These are phyloP conservation scores for Antedon mediterranea DNA, from an alignment of 53 echinoderm and acorn worm species.

Conservation along the genomic window DNA sequence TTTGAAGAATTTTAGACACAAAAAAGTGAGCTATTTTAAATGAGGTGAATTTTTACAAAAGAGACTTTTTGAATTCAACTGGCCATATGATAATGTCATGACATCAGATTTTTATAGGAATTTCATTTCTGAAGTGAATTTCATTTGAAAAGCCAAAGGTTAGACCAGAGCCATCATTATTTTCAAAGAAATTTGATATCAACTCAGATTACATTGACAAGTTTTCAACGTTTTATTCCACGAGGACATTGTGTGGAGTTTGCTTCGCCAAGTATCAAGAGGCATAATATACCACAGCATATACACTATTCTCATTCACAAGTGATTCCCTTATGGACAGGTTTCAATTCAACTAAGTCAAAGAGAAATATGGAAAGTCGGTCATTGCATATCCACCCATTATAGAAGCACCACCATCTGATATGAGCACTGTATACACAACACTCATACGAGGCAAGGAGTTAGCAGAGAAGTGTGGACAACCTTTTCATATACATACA, in stretches of 20 bases:
- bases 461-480: constrained; percentile 17
- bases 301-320: not conserved
- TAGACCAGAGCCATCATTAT: constrained; percentile 3
- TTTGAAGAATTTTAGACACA: too few relatives aligned
- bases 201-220: not conserved
- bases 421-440: constrained; percentile 24
- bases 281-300: not conserved
- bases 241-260: not conserved
- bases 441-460: constrained; percentile 8
- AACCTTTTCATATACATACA: constrained; percentile 14
- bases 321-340: constrained; percentile 18
- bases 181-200: not conserved
- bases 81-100: too few relatives aligned
- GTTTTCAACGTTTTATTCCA: not conserved
- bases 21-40: too few relatives aligned
- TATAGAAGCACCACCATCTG: constrained; percentile 17
- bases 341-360: constrained; percentile 10
- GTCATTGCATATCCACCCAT: constrained; percentile 15
- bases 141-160: constrained; percentile 14
- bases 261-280: not conserved
- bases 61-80: too few relatives aligned
- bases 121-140: not conserved
- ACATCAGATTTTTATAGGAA: too few relatives aligned
- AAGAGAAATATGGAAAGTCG: not conserved
- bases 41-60: too few relatives aligned